phyloP scores from a whole-genome alignment of 2,113 vertebrate genomes.

The Eleginops maclovinus region DNA sequence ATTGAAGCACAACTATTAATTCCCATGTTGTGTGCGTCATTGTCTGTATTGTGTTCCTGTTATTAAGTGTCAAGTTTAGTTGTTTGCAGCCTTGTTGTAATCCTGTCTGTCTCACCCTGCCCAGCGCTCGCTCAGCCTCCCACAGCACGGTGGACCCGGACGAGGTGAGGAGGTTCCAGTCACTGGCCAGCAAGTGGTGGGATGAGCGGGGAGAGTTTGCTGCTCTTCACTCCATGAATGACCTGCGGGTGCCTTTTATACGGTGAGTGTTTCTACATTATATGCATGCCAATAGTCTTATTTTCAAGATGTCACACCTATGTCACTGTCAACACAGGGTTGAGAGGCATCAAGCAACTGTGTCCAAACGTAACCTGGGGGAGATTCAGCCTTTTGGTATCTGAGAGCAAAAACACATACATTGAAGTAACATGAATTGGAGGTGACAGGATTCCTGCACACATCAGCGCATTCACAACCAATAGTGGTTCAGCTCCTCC shows the following conservation, averaged over 20 bases:
- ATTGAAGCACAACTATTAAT: too few relatives aligned
- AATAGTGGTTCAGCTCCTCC: constrained; percentile 12
- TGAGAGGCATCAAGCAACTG: constrained; percentile 7
- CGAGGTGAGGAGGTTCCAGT: constrained; percentile 91
- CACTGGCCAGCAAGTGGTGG: constrained; percentile 93
- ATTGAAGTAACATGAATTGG: not conserved
- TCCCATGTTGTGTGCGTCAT: not conserved
- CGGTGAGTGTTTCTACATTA: constrained; percentile 81
- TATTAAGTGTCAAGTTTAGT: not conserved
- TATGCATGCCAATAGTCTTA: not conserved
- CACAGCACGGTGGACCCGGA: constrained; percentile 87
- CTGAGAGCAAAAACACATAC: not conserved
- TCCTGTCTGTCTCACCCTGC: not conserved
- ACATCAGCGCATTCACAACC: constrained; percentile 40
- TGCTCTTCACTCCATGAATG: constrained; percentile 95
- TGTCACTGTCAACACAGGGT: not conserved
- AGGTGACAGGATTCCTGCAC: constrained; percentile 52
- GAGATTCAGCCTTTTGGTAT: not conserved
- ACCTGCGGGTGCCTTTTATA: constrained; percentile 95
- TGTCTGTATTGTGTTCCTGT: not conserved
- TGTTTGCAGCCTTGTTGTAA: not conserved
- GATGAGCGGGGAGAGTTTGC: constrained; percentile 91
- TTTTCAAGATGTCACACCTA: not conserved
- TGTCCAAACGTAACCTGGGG: constrained; percentile 34
- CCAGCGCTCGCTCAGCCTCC: constrained; percentile 75